phyloP scores from a whole-genome alignment of 2,113 vertebrate genomes.

The Willisornis vidua region DNA sequence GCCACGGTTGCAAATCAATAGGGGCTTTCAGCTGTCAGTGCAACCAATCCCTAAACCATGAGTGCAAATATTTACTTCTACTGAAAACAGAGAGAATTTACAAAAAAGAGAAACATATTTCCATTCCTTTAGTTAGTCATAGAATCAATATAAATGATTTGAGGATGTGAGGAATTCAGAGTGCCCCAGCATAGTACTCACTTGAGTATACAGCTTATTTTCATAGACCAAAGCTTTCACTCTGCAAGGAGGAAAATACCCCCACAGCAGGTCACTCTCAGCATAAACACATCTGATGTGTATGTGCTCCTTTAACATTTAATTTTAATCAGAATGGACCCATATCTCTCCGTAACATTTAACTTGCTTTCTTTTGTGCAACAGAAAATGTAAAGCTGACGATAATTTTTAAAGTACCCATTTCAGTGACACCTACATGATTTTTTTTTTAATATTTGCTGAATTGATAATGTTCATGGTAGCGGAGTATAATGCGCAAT shows the following conservation, averaged over 20 bases:
- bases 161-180: slow-evolving; percentile 24
- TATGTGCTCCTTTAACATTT: slow-evolving; percentile 2
- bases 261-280: background rate
- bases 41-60: slow-evolving; percentile 40
- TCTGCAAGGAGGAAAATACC: slow-evolving; percentile 10
- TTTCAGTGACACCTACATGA: slow-evolving; percentile 46
- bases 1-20: slow-evolving; percentile 10
- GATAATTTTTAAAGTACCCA: slow-evolving; percentile 41
- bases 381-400: background rate
- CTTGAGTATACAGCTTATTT: slow-evolving; percentile 36
- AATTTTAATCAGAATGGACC: slow-evolving; percentile 17
- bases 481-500: slow-evolving; percentile 32
- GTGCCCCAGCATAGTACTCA: background rate
- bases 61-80: slow-evolving; percentile 36
- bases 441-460: slow-evolving; percentile 65
- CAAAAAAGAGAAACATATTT: slow-evolving; percentile 42
- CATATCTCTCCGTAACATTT: background rate
- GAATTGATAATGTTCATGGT: slow-evolving; percentile 60
- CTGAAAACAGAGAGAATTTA: slow-evolving; percentile 32
- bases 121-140: slow-evolving; percentile 46
- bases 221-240: slow-evolving; percentile 10
- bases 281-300: background rate
- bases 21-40: slow-evolving; percentile 43
- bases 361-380: slow-evolving; percentile 26
- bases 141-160: slow-evolving; percentile 56